Evolutionary conservation across 37 sponge, comb jelly and placozoan genomes (phyloP), one percentile per base, ranked within the genome.

Genomic region (Spongilla lacustris): DNA sequence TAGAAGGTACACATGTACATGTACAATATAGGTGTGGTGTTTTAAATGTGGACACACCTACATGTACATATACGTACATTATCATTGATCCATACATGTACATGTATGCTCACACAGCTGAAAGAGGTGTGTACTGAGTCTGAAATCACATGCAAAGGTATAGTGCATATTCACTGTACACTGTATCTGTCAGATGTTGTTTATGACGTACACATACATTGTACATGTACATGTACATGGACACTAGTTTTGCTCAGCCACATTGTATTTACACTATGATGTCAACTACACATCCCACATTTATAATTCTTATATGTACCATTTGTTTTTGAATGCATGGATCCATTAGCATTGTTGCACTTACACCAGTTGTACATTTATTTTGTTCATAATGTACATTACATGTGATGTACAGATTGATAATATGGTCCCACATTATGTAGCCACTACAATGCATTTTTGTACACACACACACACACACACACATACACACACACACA

Each of bases 151-250:
- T 33, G 73, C 17, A 72, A 72, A 33, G 73, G 31, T 33, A 72
- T 29, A 33, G 12, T 32, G 29, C 77, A 76, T 76, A 36, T 69
- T 67, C 31, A 23, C 34, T 48, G 27, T 80, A 98, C 93, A 90
- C 93, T 30, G 83, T 88, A 31, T 68, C 82, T 71, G 96, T 96
- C 97, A 96, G n/a, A n/a, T n/a, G n/a, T n/a, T n/a, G 96, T 67
- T 33, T 96, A 24, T 41, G 41, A 3, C 41, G 6, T 41, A 41
- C 58, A 17, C 19, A 58, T 14, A 19, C 46, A 46, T 4, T 58
- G 58, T 58, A 58, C 58, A 58, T 14, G 58, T 58, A 58, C 11
- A 17, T 58, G 6, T 41, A 6, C 41, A 41, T 41, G n/a, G n/a
- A n/a, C n/a, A n/a, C n/a, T n/a, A n/a, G n/a, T n/a, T n/a, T n/a